Evolutionary conservation across 92 coral and sea anemone species (phyloP).

Genomic region (Parazoanthus swiftii): DNA sequence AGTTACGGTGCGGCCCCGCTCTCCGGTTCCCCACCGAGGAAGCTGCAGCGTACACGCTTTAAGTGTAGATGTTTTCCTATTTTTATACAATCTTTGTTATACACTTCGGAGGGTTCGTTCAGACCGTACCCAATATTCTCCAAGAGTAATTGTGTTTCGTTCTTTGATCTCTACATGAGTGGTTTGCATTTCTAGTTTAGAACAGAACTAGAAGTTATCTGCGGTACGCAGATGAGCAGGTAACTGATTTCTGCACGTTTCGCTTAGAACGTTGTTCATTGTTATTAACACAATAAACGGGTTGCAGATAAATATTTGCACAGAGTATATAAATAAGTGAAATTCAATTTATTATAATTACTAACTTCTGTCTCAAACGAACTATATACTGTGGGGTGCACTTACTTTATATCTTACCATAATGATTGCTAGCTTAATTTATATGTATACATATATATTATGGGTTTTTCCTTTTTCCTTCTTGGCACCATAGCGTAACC

Average conservation of each 20-base stretch:
- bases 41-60: neutral
- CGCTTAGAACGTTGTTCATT: neutral
- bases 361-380: no score
- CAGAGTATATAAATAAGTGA: no score
- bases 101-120: neutral
- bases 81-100: neutral
- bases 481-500: no score
- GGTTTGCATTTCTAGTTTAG: neutral
- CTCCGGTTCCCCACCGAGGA: neutral
- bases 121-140: neutral
- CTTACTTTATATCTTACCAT: no score
- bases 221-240: constrained; percentile 38
- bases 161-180: constrained; percentile 25
- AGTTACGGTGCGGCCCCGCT: neutral
- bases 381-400: no score
- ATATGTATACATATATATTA: no score
- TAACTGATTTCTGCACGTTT: neutral
- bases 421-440: no score
- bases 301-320: no score
- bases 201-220: neutral
- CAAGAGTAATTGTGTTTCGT: neutral
- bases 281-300: no score
- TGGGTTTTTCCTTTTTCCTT: no score
- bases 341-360: no score
- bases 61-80: neutral